Conservation (phyloP, 2,888 invertebrate species). For the Morpho helenor region DNA sequence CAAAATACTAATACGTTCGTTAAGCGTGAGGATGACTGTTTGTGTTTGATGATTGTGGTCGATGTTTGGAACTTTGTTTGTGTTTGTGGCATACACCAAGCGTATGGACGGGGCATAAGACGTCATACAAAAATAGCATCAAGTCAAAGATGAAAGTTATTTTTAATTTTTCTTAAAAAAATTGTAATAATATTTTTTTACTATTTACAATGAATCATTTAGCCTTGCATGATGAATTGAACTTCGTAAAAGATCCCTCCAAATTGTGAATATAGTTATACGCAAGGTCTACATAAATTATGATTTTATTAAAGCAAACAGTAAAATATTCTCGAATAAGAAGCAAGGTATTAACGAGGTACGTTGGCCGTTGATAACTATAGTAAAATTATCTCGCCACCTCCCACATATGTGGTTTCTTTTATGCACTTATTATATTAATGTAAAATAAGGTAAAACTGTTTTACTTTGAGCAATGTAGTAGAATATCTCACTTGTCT, state of each 20-base stretch:
- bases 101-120: too few relatives aligned
- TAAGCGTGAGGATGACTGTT: too few relatives aligned
- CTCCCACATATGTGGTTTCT: constrained; percentile 8
- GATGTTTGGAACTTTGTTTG: too few relatives aligned
- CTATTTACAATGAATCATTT: constrained; percentile 43
- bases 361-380: constrained; percentile 36
- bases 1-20: too few relatives aligned
- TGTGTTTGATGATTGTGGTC: too few relatives aligned
- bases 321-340: constrained; percentile 58
- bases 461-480: constrained; percentile 1
- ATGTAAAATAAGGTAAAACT: constrained; percentile 1
- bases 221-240: constrained; percentile 35
- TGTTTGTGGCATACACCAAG: too few relatives aligned
- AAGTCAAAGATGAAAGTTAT: constrained; percentile 73
- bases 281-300: constrained; percentile 61
- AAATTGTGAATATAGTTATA: constrained; percentile 40
- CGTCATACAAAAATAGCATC: constrained; percentile 67
- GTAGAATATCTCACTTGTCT: not conserved
- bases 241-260: constrained; percentile 38
- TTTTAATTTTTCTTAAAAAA: constrained; percentile 57
- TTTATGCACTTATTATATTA: constrained; percentile 6
- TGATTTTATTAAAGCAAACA: constrained; percentile 69
- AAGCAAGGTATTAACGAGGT: constrained; percentile 63
- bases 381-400: not conserved
- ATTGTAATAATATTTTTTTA: constrained; percentile 38